Evolutionary conservation across 1,140 invertebrate genomes (phyloP).

Genomic region (Anastrepha ludens): DNA sequence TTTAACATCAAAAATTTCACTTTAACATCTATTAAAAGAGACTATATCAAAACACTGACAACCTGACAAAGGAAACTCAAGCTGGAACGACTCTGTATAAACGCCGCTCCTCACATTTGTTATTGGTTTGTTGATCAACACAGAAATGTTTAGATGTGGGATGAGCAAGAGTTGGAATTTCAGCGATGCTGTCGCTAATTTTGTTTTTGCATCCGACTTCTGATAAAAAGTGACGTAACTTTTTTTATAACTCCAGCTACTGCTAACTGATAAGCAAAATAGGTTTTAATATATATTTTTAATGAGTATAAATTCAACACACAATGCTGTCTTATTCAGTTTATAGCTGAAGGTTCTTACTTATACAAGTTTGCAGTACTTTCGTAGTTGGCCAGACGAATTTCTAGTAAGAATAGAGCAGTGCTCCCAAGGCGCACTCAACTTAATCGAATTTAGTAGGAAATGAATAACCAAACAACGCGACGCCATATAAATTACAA

Average conservation of each 20-base stretch:
- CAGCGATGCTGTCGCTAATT: neutral
- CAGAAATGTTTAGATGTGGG: neutral
- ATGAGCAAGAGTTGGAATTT: conserved; percentile 23
- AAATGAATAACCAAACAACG: no score
- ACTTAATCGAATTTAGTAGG: no score
- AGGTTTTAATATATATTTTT: neutral
- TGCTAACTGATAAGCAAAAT: neutral
- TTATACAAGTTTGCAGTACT: neutral
- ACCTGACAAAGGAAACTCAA: no score
- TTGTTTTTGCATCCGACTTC: neutral
- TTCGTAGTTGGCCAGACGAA: neutral
- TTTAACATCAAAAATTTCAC: no score
- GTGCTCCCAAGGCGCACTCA: no score
- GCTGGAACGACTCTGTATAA: no score
- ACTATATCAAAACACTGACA: no score
- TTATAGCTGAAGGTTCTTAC: neutral
- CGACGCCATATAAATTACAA: no score
- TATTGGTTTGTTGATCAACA: neutral
- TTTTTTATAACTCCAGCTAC: neutral
- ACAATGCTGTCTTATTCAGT: neutral
- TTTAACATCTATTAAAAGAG: no score
- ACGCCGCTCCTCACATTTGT: no score
- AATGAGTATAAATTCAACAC: neutral
- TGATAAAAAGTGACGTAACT: conserved; percentile 32
- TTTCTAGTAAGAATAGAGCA: neutral